These are phyloP conservation scores for Drosophila villosipedis DNA, from an alignment of 2,888 invertebrate genomes.

Conservation along the genomic window DNA sequence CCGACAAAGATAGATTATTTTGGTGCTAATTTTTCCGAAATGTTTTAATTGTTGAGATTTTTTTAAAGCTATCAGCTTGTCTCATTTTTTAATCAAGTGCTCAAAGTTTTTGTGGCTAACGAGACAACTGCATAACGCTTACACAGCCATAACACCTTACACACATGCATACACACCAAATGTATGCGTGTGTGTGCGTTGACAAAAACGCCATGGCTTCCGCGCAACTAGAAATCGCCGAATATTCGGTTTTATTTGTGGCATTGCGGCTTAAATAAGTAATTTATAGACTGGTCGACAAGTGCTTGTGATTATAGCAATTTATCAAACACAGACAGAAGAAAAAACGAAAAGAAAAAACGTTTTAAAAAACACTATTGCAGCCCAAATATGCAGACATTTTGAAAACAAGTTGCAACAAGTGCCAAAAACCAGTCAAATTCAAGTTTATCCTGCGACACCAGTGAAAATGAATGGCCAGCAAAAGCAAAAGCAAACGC, in stretches of 20 bases:
- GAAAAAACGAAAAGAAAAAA: slow-evolving; percentile 10
- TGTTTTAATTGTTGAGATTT: neutral
- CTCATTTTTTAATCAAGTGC: neutral
- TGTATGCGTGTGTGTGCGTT: neutral
- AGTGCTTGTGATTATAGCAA: slow-evolving; percentile 34
- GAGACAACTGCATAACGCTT: neutral
- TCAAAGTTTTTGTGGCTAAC: neutral
- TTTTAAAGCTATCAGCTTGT: neutral
- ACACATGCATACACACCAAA: neutral
- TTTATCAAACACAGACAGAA: slow-evolving; percentile 26
- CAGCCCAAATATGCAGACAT: slow-evolving; percentile 31
- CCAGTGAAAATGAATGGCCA: slow-evolving; percentile 27
- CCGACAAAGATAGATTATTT: neutral
- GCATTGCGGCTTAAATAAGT: slow-evolving; percentile 21
- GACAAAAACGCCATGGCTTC: neutral
- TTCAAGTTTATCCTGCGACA: slow-evolving; percentile 69
- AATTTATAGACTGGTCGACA: slow-evolving; percentile 28
- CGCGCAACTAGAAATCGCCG: neutral
- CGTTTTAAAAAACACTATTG: neutral
- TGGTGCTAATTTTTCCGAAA: neutral
- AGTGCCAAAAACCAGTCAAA: slow-evolving; percentile 56
- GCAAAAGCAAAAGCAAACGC: slow-evolving; percentile 1
- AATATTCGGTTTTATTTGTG: slow-evolving; percentile 18
- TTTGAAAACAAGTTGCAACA: slow-evolving; percentile 50
- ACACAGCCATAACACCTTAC: neutral